phyloP scores from a whole-genome alignment of 1,140 invertebrate species.

The Nasonia vitripennis region DNA sequence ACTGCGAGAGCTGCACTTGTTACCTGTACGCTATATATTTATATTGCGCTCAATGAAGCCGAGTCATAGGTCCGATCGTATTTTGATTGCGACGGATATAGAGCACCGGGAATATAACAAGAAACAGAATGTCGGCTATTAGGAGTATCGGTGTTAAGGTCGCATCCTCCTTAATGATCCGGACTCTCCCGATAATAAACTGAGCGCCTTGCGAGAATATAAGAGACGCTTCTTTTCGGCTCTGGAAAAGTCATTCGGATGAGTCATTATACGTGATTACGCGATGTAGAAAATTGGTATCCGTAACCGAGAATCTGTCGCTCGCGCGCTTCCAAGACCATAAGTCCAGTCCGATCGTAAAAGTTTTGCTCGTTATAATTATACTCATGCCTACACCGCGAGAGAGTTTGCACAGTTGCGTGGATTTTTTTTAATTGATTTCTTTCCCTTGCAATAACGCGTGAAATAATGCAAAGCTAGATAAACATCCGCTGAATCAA shows the following conservation, averaged over 20 bases:
- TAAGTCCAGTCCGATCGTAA: background rate
- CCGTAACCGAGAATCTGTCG: background rate
- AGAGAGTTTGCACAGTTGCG: background rate
- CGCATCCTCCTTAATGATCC: background rate
- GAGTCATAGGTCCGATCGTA: background rate
- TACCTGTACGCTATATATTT: too few species aligned
- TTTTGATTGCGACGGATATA: background rate
- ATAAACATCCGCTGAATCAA: background rate
- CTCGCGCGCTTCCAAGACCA: too few species aligned
- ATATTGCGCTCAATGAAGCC: background rate
- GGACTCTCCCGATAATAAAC: background rate
- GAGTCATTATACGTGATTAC: background rate
- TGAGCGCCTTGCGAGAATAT: too few species aligned
- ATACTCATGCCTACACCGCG: too few species aligned
- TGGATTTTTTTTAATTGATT: background rate
- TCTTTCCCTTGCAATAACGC: background rate
- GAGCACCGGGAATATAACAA: background rate
- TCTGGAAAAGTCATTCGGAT: background rate
- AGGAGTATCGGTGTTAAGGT: background rate
- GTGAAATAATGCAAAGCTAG: background rate
- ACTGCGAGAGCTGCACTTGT: background rate
- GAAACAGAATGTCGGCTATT: background rate
- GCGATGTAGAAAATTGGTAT: background rate
- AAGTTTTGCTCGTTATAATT: background rate
- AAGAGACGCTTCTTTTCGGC: too few species aligned